phyloP scores from a whole-genome alignment of 2,113 vertebrate species.

The Pollimyrus isidori region DNA sequence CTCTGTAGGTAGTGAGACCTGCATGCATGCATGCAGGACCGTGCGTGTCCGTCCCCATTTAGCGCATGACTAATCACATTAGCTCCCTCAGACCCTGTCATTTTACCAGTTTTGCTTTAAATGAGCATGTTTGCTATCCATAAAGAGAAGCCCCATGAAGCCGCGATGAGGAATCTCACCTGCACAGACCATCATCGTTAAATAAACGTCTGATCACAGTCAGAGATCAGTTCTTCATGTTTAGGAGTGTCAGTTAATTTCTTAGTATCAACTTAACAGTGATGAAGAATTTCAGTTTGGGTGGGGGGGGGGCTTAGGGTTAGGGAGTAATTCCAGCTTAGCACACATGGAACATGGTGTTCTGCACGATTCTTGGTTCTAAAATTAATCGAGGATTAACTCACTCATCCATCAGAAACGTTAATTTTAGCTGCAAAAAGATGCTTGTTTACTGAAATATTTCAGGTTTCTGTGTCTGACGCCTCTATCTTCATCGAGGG shows the following conservation, averaged over 20 bases:
- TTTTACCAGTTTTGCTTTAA: not conserved
- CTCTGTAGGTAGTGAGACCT: not conserved
- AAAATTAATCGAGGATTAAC: not conserved
- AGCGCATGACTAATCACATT: not conserved
- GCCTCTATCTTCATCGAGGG: not conserved
- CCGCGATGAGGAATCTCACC: not conserved
- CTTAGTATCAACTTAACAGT: not conserved
- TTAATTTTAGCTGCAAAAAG: not conserved
- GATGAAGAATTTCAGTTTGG: not conserved
- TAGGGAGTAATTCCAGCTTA: not conserved
- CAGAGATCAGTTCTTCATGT: not conserved
- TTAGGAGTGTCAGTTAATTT: not conserved
- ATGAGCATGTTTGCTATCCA: not conserved
- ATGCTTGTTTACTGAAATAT: not conserved
- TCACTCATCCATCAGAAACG: not conserved
- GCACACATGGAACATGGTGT: not conserved
- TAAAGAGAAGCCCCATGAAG: not conserved
- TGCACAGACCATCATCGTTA: not conserved
- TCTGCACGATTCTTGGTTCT: not conserved
- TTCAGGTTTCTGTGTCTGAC: not conserved
- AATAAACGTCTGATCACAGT: not conserved
- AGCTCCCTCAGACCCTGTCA: not conserved
- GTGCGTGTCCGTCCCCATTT: not conserved
- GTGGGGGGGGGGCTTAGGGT: not conserved
- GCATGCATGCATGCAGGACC: not conserved